Conservation (phyloP, 2,888 invertebrate species). For the Eilema griseolum region DNA sequence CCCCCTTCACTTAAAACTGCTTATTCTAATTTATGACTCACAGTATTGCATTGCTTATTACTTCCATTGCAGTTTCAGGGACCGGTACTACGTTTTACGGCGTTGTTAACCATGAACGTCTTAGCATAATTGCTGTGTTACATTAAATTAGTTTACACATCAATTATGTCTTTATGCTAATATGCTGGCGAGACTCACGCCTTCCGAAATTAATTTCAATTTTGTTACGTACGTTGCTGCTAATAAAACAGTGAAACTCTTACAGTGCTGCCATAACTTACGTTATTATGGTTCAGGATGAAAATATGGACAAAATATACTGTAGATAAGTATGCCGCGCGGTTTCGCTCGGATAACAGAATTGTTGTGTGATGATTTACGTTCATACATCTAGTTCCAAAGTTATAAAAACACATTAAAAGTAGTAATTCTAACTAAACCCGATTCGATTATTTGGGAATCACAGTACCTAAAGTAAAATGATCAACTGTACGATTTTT, state of each 20-base stretch:
- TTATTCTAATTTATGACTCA: constrained; percentile 82
- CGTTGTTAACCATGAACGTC: constrained; percentile 83
- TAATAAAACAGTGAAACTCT: constrained; percentile 35
- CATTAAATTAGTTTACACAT: constrained; percentile 83
- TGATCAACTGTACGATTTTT: neutral
- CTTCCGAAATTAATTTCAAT: constrained; percentile 56
- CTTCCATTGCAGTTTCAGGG: constrained; percentile 82
- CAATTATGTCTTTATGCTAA: constrained; percentile 81
- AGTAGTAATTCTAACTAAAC: too few relatives aligned
- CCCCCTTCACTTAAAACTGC: constrained; percentile 79
- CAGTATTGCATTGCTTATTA: constrained; percentile 85
- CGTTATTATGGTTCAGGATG: neutral
- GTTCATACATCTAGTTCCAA: neutral
- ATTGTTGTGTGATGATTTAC: neutral
- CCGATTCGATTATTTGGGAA: too few relatives aligned
- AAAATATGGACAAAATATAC: constrained; percentile 1
- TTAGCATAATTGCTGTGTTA: constrained; percentile 83
- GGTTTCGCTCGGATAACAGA: neutral
- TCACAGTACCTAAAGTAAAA: too few relatives aligned
- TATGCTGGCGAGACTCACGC: constrained; percentile 60
- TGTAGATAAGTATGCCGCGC: neutral
- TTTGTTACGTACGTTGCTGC: constrained; percentile 42
- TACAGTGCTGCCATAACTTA: constrained; percentile 13
- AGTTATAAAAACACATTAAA: too few relatives aligned
- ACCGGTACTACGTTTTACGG: constrained; percentile 82